phyloP scores from a whole-genome alignment of 2,113 vertebrate species.

The Pyxicephalus adspersus region DNA sequence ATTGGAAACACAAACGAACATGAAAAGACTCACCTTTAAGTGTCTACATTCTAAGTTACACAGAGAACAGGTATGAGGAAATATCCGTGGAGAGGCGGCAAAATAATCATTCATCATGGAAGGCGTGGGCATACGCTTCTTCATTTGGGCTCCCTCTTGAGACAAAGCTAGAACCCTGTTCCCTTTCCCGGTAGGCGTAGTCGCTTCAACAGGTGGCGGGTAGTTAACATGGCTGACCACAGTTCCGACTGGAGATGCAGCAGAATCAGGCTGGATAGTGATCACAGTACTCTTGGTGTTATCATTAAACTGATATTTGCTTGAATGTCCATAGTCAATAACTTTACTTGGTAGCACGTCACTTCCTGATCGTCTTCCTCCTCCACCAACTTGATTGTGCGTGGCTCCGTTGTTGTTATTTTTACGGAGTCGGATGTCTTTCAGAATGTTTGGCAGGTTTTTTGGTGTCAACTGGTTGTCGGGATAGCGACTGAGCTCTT shows the following conservation, averaged over 20 bases:
- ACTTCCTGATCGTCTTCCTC: conserved; percentile 66
- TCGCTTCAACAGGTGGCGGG: conserved; percentile 49
- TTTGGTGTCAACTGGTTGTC: conserved; percentile 90
- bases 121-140: conserved; percentile 78
- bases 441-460: conserved; percentile 89
- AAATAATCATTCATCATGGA: conserved; percentile 96
- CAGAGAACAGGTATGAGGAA: conserved; percentile 96
- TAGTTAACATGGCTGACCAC: conserved; percentile 63
- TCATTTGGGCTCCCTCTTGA: conserved; percentile 66
- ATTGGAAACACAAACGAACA: conserved; percentile 31
- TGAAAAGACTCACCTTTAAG: conserved; percentile 91
- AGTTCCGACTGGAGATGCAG: not conserved
- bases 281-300: conserved; percentile 59
- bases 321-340: conserved; percentile 91
- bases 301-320: conserved; percentile 80
- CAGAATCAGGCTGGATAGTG: not conserved
- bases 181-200: conserved; percentile 73
- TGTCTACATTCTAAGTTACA: conserved; percentile 91
- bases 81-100: conserved; percentile 84
- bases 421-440: conserved; percentile 88
- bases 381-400: conserved; percentile 60
- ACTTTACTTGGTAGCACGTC: conserved; percentile 79
- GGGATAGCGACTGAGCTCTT: conserved; percentile 87
- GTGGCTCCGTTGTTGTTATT: conserved; percentile 66
- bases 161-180: conserved; percentile 75